A percentile compares a stretch with the other conserved stretches of the same genome.
Evolutionary conservation across 2,113 vertebrate genomes (phyloP).

Genomic region (Pelodiscus sinensis): DNA sequence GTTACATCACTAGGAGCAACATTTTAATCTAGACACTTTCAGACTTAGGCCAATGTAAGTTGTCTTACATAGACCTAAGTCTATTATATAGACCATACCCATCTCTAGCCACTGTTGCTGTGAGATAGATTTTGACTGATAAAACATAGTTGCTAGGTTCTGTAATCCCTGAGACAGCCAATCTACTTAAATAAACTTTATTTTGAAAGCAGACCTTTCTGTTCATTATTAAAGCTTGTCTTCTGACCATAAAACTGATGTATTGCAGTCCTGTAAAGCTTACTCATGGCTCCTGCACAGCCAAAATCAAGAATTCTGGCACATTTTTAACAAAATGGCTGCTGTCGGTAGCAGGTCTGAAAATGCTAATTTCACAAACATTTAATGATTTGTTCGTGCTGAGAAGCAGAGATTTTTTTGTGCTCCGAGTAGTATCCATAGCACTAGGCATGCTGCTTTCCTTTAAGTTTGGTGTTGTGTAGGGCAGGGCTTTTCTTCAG

Average conservation of each 20-base stretch:
- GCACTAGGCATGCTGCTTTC: background rate
- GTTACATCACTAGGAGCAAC: background rate
- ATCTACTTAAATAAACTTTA: background rate
- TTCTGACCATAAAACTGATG: background rate
- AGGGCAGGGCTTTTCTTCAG: background rate
- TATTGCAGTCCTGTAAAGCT: background rate
- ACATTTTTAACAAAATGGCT: background rate
- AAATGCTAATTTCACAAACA: background rate
- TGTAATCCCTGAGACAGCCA: background rate
- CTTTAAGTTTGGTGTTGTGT: background rate
- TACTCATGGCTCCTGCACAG: background rate
- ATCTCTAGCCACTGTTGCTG: background rate
- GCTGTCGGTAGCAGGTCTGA: rapidly evolving
- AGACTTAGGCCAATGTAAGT: background rate
- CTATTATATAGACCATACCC: background rate
- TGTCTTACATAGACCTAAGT: background rate
- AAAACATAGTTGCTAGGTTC: background rate
- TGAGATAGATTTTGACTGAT: background rate
- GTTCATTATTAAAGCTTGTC: background rate
- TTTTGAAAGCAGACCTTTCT: background rate
- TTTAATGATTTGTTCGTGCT: background rate
- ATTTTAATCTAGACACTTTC: background rate
- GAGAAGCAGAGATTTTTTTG: background rate
- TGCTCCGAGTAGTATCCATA: background rate
- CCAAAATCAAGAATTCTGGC: background rate